Percentiles rank a stretch among this genome's conserved stretches.
Conservation (phyloP, 2,113 vertebrate genomes). For the Morone chrysops region DNA sequence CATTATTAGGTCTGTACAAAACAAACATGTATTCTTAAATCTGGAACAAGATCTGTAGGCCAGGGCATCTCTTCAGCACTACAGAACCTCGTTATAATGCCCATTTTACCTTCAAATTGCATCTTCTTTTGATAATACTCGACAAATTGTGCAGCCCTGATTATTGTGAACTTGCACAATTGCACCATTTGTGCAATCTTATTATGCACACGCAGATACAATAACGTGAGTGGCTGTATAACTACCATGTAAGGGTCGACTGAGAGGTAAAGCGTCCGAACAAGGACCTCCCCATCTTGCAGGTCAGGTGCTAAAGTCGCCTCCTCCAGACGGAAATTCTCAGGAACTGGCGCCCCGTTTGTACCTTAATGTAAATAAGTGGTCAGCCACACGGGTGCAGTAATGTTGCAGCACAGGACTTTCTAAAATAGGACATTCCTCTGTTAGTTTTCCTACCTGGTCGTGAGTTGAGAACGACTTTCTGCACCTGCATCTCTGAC, state of each 20-base stretch:
- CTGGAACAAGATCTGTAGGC: no score
- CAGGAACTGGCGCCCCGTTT: slow-evolving; percentile 88
- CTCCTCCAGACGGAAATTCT: slow-evolving; percentile 90
- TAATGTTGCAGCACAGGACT: background rate
- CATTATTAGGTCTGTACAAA: no score
- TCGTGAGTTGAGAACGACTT: slow-evolving; percentile 89
- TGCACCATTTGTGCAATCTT: background rate
- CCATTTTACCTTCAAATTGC: no score
- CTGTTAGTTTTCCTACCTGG: slow-evolving; percentile 84
- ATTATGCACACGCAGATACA: background rate
- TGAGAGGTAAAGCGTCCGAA: slow-evolving; percentile 92
- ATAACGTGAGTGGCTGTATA: background rate
- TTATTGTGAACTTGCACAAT: background rate
- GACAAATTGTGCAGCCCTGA: no score
- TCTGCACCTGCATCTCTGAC: slow-evolving; percentile 78
- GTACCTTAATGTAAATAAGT: slow-evolving; percentile 81
- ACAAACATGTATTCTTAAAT: no score
- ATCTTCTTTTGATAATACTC: no score
- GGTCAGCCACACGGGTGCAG: background rate
- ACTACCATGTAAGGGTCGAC: slow-evolving; percentile 98
- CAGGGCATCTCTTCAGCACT: no score
- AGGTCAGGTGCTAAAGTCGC: slow-evolving; percentile 80
- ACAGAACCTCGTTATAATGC: background rate
- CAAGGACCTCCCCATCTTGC: slow-evolving; percentile 85
- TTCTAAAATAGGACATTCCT: background rate